These are phyloP conservation scores for Coenobita brevimanus DNA, from an alignment of 1,140 invertebrate genomes.

Conservation along the genomic window DNA sequence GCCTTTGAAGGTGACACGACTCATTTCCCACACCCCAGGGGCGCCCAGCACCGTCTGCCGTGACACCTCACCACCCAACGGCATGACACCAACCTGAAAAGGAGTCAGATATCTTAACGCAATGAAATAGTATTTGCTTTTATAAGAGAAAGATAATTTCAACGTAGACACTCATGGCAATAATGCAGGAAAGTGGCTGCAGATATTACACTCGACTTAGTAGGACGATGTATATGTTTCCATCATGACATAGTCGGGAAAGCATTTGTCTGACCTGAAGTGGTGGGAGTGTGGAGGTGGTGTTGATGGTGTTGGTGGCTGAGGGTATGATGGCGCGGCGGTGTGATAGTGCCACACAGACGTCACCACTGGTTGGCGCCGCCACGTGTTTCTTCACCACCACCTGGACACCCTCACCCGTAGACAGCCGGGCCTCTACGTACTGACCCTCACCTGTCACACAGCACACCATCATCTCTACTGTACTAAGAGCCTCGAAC, in stretches of 20 bases:
- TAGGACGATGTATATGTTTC: no score
- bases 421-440: not conserved
- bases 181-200: no score
- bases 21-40: conserved; percentile 48
- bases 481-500: no score
- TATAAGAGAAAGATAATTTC: no score
- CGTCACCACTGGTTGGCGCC: conserved; percentile 6
- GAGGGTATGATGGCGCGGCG: not conserved
- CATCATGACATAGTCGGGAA: not conserved
- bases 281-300: not conserved
- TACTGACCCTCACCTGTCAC: conserved; percentile 44
- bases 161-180: no score
- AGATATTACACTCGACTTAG: no score
- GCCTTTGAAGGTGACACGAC: conserved; percentile 23
- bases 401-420: conserved; percentile 44
- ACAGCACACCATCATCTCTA: no score
- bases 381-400: conserved; percentile 29
- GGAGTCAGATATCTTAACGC: no score
- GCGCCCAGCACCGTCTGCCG: conserved; percentile 14
- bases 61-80: conserved; percentile 4
- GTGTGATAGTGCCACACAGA: conserved; percentile 45
- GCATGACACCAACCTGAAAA: conserved; percentile 50
- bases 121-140: no score
- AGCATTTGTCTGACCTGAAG: no score
- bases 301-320: not conserved